A percentile compares a stretch with the other conserved stretches of the same genome.
These are phyloP conservation scores for Ceryle rudis DNA, from an alignment of 2,797 vertebrate genomes.

Conservation along the genomic window DNA sequence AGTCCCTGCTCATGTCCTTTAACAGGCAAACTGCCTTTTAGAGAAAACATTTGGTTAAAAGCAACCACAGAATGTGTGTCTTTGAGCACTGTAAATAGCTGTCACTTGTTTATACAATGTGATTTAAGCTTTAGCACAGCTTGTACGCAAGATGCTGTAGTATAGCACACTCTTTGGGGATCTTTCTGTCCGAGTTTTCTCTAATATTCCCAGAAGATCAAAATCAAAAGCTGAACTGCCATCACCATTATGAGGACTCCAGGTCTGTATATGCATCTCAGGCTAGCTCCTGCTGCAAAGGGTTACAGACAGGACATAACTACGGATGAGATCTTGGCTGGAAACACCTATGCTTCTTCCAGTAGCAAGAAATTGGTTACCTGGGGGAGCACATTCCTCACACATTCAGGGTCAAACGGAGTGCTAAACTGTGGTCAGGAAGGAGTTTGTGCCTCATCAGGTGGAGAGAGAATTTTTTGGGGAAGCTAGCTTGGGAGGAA, in stretches of 20 bases:
- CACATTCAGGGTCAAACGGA: neutral
- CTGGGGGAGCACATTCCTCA: neutral
- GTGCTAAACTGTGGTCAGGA: neutral
- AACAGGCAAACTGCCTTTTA: conserved; percentile 1
- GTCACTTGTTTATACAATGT: neutral
- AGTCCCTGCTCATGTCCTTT: neutral
- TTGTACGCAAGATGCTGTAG: neutral
- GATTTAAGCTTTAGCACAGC: neutral
- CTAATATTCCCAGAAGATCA: neutral
- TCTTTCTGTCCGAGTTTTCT: neutral
- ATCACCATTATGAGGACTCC: neutral
- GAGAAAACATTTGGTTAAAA: conserved; percentile 28
- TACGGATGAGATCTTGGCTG: neutral
- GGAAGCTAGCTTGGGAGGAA: neutral
- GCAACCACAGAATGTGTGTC: neutral
- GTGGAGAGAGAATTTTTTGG: neutral
- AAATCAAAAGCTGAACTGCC: neutral
- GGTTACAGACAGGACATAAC: neutral
- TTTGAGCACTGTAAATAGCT: conserved; percentile 36
- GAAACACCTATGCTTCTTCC: neutral
- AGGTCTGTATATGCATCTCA: neutral
- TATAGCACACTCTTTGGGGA: neutral
- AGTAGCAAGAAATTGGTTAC: neutral
- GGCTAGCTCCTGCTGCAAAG: neutral
- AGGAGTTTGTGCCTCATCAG: neutral